A percentile compares a stretch with the other conserved stretches of the same genome.
phyloP scores from a whole-genome alignment of 1,140 invertebrate species.

The Nylanderia fulva region DNA sequence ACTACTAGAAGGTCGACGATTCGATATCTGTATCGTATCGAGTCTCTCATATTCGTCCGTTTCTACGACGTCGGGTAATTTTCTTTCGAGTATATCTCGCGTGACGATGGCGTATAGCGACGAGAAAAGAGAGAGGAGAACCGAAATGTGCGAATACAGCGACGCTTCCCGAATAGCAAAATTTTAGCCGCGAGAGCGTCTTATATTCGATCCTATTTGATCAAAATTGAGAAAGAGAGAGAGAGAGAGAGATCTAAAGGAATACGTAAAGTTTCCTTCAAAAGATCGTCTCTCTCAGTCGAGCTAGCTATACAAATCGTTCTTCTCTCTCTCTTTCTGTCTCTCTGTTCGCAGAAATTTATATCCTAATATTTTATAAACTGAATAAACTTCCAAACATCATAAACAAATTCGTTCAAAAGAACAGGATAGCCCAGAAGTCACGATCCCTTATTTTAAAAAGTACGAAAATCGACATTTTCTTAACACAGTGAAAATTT shows the following conservation, averaged over 20 bases:
- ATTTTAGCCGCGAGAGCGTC: conserved; percentile 19
- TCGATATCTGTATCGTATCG: conserved; percentile 65
- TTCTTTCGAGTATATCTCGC: conserved; percentile 66
- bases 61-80: conserved; percentile 58
- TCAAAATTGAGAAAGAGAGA: conserved; percentile 44
- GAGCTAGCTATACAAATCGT: conserved; percentile 25
- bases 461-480: background rate
- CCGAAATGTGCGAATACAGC: background rate
- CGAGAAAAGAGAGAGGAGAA: background rate
- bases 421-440: background rate
- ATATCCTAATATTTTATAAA: conserved; percentile 49
- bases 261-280: conserved; percentile 66
- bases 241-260: background rate
- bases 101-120: conserved; percentile 41
- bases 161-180: conserved; percentile 49
- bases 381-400: background rate
- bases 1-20: conserved; percentile 59
- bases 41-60: conserved; percentile 8
- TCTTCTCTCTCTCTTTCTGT: background rate
- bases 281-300: background rate
- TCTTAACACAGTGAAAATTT: background rate
- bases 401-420: conserved; percentile 10
- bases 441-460: background rate
- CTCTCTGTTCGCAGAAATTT: conserved; percentile 50
- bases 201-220: conserved; percentile 68